Percentiles rank a stretch among this genome's conserved stretches.
Conservation (phyloP, 2,797 vertebrate genomes). For the Salarias fasciatus region DNA sequence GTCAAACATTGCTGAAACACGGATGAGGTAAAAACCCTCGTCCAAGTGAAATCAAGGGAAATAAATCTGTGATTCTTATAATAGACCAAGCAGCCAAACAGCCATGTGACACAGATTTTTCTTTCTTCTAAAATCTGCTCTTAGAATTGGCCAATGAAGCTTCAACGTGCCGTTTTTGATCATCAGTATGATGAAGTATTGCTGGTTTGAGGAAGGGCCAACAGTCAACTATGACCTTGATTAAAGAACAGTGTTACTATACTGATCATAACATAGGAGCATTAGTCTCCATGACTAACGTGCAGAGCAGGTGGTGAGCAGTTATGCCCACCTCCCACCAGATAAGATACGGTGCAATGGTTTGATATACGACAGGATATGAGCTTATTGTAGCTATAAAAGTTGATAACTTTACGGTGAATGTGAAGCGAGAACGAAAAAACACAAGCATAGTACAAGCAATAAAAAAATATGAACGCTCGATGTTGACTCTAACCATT, state of each 20-base stretch:
- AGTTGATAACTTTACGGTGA: not conserved
- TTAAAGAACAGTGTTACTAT: not conserved
- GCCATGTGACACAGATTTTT: no score
- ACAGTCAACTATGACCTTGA: not conserved
- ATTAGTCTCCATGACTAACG: no score
- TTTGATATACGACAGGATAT: conserved; percentile 9
- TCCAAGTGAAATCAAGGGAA: no score
- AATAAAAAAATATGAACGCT: not conserved
- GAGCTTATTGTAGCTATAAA: conserved; percentile 9
- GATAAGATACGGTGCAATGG: conserved; percentile 31
- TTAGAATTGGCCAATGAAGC: no score
- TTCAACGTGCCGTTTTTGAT: conserved; percentile 4
- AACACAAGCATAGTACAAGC: not conserved
- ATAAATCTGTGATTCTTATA: no score
- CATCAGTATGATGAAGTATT: conserved; percentile 6
- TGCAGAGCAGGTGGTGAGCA: not conserved
- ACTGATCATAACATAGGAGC: no score
- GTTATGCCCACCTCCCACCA: not conserved
- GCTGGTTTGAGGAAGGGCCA: not conserved
- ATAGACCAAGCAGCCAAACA: no score
- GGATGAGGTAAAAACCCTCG: no score
- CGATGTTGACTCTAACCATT: no score
- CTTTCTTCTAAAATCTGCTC: no score
- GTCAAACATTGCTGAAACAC: no score
- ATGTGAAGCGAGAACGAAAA: conserved; percentile 2